A percentile compares a stretch with the other conserved stretches of the same genome.
Evolutionary conservation across 2,113 vertebrate genomes (phyloP).

Genomic region (Ceyx margarethae): DNA sequence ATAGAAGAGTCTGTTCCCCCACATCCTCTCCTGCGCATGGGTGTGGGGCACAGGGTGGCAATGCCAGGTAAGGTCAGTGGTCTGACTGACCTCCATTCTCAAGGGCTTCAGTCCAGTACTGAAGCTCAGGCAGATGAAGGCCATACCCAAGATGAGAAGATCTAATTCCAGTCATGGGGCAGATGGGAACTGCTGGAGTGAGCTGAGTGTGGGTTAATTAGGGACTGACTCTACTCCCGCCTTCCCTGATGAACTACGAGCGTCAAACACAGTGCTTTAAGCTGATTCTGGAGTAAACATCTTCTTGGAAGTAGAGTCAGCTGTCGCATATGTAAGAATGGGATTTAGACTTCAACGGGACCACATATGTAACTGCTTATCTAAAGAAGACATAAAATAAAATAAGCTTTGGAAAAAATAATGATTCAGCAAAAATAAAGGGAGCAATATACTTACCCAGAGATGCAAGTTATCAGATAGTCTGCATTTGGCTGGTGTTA

Average conservation of each 20-base stretch:
- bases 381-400: slow-evolving; percentile 52
- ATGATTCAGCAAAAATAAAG: slow-evolving; percentile 49
- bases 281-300: slow-evolving; percentile 28
- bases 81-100: background rate
- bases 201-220: background rate
- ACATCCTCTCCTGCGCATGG: background rate
- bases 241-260: background rate
- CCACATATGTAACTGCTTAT: slow-evolving; percentile 64
- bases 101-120: fast-evolving
- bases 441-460: background rate
- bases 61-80: background rate
- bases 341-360: slow-evolving; percentile 37
- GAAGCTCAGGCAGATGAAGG: background rate
- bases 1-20: background rate
- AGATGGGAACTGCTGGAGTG: background rate
- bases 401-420: slow-evolving; percentile 51
- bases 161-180: background rate
- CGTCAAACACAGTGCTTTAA: background rate
- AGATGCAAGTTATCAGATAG: slow-evolving; percentile 31
- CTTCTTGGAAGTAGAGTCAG: slow-evolving; percentile 24
- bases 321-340: slow-evolving; percentile 11
- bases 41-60: background rate
- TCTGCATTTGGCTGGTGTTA: slow-evolving; percentile 13
- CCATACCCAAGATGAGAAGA: background rate
- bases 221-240: background rate